These are phyloP conservation scores for Hedychridium roseum DNA, from an alignment of 2,888 invertebrate species.

Conservation along the genomic window DNA sequence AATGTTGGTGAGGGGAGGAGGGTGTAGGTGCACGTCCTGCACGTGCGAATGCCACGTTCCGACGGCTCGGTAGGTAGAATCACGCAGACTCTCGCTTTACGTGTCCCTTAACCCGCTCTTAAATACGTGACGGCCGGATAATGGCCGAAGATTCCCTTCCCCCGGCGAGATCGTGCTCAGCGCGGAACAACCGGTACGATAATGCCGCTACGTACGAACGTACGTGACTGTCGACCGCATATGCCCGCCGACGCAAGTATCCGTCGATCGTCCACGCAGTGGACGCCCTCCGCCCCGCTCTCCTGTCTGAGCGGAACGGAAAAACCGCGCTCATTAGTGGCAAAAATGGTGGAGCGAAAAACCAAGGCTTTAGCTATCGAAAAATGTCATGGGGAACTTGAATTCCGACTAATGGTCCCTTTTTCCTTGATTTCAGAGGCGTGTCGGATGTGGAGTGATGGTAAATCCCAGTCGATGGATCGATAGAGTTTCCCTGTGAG, in stretches of 20 bases:
- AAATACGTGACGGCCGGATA: constrained; percentile 58
- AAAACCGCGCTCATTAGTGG: too few relatives aligned
- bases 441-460: too few relatives aligned
- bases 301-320: too few relatives aligned
- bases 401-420: too few relatives aligned
- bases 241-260: background rate
- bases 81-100: constrained; percentile 35
- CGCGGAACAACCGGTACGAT: background rate
- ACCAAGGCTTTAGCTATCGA: too few relatives aligned
- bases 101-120: constrained; percentile 57
- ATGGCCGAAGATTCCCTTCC: constrained; percentile 30
- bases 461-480: too few relatives aligned
- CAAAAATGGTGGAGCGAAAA: too few relatives aligned
- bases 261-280: background rate
- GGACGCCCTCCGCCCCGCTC: too few relatives aligned
- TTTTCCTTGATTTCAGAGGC: too few relatives aligned
- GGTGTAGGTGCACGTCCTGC: constrained; percentile 12
- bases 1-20: background rate
- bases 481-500: too few relatives aligned
- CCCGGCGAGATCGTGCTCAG: background rate
- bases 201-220: background rate
- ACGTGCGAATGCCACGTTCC: constrained; percentile 26
- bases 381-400: too few relatives aligned
- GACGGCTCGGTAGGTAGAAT: constrained; percentile 14
- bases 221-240: too few relatives aligned